Evolutionary conservation across 1,140 invertebrate genomes (phyloP), one percentile per base, ranked within the genome.

Genomic region (Anoplolepis gracilipes): DNA sequence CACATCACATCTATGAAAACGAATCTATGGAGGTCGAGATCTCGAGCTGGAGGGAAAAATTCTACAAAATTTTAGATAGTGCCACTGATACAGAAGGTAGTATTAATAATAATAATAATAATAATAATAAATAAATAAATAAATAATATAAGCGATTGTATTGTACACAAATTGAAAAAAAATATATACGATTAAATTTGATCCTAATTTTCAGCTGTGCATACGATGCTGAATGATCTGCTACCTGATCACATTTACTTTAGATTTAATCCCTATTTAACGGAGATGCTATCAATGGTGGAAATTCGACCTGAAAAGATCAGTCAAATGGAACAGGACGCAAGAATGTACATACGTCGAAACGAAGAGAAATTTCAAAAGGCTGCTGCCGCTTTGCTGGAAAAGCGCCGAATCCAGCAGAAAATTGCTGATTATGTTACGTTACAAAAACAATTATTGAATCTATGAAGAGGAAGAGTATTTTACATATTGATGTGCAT

Each of bases 211-310:
- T 62, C 22, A 97, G 97, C 96, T 88, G 97, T 98, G 11, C 98
- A 99, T 92, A 96, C 96, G 57, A 97, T 97, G 62, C 92, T 99
- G 76, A 97, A 97, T 89, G 98, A 99, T 93, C 93, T 99, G 59
- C 94, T 99, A 19, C 97, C 97, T 19, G 96, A 96, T 0, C 95
- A 96, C 28, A 96, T 96, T 25, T 99, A 99, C 93, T 99, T 96
- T 92, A 96, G 98, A 10, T 97, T 99, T 93, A 99, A 99, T 95
- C 98, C 98, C 0, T 98, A 98, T 90, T 95, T 99, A 49, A 97
- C 97, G 65, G 97, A 98, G 92, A 96, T 97, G 92, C 95, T 98
- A 30, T 95, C 96, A 2, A 97, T 99, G 95, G 98, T 98, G 91
- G 98, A 99, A 94, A 98, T 97, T 55, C 94, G 97, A 86, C 96